Evolutionary conservation across 2,797 vertebrate genomes (phyloP).

Genomic region (Platalea minor): DNA sequence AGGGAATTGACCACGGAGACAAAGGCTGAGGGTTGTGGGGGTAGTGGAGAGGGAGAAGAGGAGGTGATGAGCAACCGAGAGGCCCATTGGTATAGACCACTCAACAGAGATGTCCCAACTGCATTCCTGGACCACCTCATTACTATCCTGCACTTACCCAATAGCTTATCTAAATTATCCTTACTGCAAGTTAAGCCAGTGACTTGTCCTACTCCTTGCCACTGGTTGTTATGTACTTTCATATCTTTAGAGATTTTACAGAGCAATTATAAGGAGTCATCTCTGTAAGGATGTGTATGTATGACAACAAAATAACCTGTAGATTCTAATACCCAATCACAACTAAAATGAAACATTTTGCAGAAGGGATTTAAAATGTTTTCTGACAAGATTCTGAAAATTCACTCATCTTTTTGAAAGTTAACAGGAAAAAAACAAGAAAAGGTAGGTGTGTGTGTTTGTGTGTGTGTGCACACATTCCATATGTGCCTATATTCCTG

Average conservation of each 20-base stretch:
- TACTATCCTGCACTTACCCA: background rate
- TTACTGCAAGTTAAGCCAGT: background rate
- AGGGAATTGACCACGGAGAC: background rate
- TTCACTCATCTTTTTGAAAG: background rate
- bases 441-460: background rate
- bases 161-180: background rate
- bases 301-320: background rate
- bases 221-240: background rate
- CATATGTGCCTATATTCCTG: background rate
- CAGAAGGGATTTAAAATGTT: background rate
- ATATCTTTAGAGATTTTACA: background rate
- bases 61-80: background rate
- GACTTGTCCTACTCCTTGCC: background rate
- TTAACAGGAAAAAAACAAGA: background rate
- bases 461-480: background rate
- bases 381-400: background rate
- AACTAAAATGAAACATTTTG: background rate
- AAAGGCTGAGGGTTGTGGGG: background rate
- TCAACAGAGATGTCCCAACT: background rate
- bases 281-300: background rate
- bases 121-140: background rate
- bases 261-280: background rate
- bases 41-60: background rate
- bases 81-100: background rate
- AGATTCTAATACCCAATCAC: background rate